Evolutionary conservation across 1,140 invertebrate genomes (phyloP), one percentile per base, ranked within the genome.

Genomic region (Coelopa frigida): DNA sequence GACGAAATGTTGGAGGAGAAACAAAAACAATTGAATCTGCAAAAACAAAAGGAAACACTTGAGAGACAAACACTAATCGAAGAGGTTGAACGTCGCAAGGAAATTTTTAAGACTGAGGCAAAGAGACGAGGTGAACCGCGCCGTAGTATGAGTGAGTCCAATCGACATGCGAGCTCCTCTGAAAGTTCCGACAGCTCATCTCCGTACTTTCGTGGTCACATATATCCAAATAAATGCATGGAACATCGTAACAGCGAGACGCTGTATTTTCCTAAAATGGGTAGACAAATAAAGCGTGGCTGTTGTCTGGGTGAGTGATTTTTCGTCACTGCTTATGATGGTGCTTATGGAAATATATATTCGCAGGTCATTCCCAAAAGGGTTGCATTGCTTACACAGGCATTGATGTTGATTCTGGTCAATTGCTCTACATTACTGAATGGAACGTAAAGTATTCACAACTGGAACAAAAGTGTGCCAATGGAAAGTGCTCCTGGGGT

Each of bases 1-100:
- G 87, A 90, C 49, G 82, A 90, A 68, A 90, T 91, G 87, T 62
- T 87, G 4, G 74, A 72, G 11, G 77, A 79, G 44, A 76, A 82
- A 48, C 68, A 76, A 49, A 76, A 79, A 59, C 74, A 79, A 44
- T 56, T 75, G 37, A 70, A 83, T 46, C 71, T 77, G 18, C 73
- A 80, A 48, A 75, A 57, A 56, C 68, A 70, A 60, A 78, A 75
- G 61, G 82, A 77, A 66, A 58, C 46, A 0, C 33, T 58, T 12
- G 58, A 62, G 43, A 53, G 66, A 0, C 61, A 70, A 39, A 58
- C 54, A 1, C 50, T 70, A 0, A 54, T 68, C 2, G 61, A 69
- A 24, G 63, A 70, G 14, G 65, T 68, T 10, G 63, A 69, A 15
- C 56, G 65, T 2, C 60, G 67, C 24, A 70, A 70, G 22, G 65